phyloP scores from a whole-genome alignment of 2,113 vertebrate species.

The Anguilla japonica region DNA sequence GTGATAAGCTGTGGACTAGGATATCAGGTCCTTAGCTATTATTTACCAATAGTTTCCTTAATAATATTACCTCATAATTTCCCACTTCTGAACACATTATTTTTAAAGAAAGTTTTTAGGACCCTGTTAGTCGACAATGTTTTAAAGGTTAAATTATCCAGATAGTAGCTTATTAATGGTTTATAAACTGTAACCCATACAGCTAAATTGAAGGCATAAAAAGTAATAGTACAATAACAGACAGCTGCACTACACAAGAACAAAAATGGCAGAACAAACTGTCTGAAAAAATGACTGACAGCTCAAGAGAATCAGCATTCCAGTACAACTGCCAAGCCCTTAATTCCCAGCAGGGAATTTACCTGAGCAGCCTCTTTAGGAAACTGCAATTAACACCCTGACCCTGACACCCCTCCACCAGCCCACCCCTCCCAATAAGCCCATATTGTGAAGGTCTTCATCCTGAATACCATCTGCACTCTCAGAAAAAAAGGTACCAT shows the following conservation, averaged over 20 bases:
- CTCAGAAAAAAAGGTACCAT: no score
- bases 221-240: slow-evolving; percentile 6
- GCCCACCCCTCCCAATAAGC: background rate
- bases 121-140: background rate
- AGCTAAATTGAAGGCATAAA: background rate
- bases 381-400: slow-evolving; percentile 8
- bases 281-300: background rate
- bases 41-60: background rate
- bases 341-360: background rate
- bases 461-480: background rate
- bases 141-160: background rate
- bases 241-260: background rate
- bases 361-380: background rate
- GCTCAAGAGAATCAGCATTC: background rate
- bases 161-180: no score
- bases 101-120: background rate
- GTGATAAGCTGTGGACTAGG: background rate
- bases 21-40: background rate
- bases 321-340: background rate
- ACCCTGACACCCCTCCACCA: background rate
- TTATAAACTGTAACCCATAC: background rate
- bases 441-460: background rate
- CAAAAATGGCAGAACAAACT: background rate
- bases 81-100: background rate
- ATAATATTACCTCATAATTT: background rate